Percentiles rank a stretch among this genome's conserved stretches.
Conservation (phyloP, 2,797 vertebrate genomes). For the Chiloscyllium punctatum region DNA sequence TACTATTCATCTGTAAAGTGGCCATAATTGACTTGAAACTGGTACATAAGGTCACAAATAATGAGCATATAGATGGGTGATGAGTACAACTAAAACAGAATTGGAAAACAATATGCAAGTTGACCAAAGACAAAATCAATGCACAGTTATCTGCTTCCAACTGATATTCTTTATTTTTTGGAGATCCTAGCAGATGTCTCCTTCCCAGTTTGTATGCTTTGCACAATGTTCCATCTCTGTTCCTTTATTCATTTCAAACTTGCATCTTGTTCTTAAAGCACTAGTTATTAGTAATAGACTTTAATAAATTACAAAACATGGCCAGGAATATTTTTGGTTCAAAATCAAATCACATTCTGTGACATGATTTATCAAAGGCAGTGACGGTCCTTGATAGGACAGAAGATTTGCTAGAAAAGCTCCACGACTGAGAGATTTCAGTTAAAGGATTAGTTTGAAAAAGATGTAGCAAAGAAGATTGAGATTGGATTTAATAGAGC, state of each 20-base stretch:
- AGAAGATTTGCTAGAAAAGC: not conserved
- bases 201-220: not conserved
- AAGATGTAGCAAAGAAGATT: not conserved
- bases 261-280: not conserved
- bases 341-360: not conserved
- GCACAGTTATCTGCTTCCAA: not conserved
- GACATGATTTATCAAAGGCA: not conserved
- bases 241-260: not conserved
- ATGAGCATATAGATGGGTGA: not conserved
- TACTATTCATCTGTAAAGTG: not conserved
- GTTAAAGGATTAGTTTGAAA: not conserved
- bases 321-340: too few relatives aligned
- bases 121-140: not conserved
- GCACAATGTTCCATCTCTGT: not conserved
- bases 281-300: not conserved
- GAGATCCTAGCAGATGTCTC: not conserved
- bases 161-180: not conserved
- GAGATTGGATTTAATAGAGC: not conserved
- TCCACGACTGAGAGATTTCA: not conserved
- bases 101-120: not conserved
- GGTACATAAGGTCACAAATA: not conserved
- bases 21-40: constrained; percentile 8
- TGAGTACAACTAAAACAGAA: not conserved
- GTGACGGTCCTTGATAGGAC: not conserved
- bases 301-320: too few relatives aligned